Evolutionary conservation across 2,797 vertebrate species (phyloP), one percentile per base, ranked within the genome.

Genomic region (Acrossocheilus fasciatus): DNA sequence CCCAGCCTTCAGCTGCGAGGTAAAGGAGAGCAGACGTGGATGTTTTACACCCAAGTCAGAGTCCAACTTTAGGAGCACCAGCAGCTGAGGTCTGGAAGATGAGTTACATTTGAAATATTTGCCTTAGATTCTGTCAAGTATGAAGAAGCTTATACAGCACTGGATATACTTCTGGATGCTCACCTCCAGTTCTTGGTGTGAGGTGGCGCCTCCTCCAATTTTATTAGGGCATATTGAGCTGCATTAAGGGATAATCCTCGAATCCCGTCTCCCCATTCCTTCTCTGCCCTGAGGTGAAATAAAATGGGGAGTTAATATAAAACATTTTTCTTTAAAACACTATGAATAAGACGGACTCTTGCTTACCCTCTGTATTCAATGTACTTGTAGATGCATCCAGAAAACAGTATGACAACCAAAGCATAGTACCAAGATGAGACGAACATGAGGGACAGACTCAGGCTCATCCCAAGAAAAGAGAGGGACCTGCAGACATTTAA

Each of bases 101-200:
- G 6, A 74, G 57, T 73, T 45, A 10, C 20, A 72, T 57, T 74
- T 47, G 4, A 74, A 9, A 72, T 43, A 73, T 72, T 12, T n/a
- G 41, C 2, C 20, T 34, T 30, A 6, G 39, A 54, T 83, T 74
- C 41, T 23, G 14, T 74, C 41, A 57, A 17, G 4, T 14, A 57
- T 30, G n/a, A n/a, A 7, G 50, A 34, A 34, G 12, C 14, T 20
- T 26, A n/a, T 26, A 50, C 14, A 66, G 34, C 45, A 43, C n/a
- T 34, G n/a, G 59, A 12, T 20, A 12, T 20, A 15, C 34, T 54
- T 15, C 20, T 70, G 23, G 70, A 59, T 62, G 30, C 93, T 92
- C 87, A 98, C 98, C 98, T 97, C 98, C 98, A 99, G 93, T 99
- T 99, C 92, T 99, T 99, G 84, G 97, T 99, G 92, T 99, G 98